Conservation (phyloP, 2,797 vertebrate genomes). For the Siniperca undulata region DNA sequence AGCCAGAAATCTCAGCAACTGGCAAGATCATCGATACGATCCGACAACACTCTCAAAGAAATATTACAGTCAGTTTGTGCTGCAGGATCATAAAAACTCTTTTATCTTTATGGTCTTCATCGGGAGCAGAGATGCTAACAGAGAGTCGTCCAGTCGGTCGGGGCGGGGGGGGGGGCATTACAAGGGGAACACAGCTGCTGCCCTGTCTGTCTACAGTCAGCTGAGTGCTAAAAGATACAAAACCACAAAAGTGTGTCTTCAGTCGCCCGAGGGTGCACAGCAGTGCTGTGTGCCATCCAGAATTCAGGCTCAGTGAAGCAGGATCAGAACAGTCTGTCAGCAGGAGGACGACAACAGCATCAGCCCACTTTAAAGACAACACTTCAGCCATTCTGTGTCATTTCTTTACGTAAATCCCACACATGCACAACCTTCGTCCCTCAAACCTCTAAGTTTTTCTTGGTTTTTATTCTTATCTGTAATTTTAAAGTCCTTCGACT, state of each 20-base stretch:
- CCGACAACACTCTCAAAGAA: background rate
- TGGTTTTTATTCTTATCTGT: background rate
- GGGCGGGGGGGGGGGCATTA: background rate
- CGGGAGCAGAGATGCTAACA: slow-evolving; percentile 1
- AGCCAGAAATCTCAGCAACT: background rate
- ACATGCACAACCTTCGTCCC: background rate
- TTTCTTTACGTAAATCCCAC: too few relatives aligned
- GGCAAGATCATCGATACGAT: background rate
- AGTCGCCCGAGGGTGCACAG: slow-evolving; percentile 26
- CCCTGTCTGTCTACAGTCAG: slow-evolving; percentile 44
- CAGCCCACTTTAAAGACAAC: background rate
- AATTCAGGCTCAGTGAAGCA: slow-evolving; percentile 21
- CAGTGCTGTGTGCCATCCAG: background rate
- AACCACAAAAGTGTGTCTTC: slow-evolving; percentile 20
- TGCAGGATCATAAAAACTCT: slow-evolving; percentile 27
- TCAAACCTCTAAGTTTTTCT: background rate
- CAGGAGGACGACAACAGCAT: slow-evolving; percentile 10
- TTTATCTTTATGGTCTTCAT: slow-evolving; percentile 1
- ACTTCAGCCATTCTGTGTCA: background rate
- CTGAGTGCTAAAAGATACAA: slow-evolving; percentile 55
- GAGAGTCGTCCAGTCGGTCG: background rate
- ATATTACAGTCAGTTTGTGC: background rate
- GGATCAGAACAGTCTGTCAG: slow-evolving; percentile 8
- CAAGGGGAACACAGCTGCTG: slow-evolving; percentile 54
- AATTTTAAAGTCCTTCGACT: background rate